Evolutionary conservation across 2,888 invertebrate genomes (phyloP).

Genomic region (Cosmorhoe ocellata): DNA sequence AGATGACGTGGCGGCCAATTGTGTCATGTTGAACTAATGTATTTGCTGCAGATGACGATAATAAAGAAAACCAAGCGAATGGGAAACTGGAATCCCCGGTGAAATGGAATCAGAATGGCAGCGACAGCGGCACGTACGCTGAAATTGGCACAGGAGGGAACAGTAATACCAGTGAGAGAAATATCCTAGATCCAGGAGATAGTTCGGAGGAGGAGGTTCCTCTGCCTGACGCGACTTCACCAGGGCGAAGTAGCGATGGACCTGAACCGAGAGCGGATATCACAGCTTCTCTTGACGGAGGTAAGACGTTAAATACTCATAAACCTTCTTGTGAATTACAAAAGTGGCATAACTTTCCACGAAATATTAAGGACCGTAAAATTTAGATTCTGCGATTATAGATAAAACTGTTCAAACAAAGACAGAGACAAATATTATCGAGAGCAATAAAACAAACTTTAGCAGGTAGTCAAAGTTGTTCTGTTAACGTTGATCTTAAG

Average conservation of each 20-base stretch:
- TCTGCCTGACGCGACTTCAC: conserved; percentile 73
- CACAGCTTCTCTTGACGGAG: conserved; percentile 72
- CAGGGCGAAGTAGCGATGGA: conserved; percentile 75
- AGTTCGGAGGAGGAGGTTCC: conserved; percentile 78
- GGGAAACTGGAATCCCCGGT: conserved; percentile 76
- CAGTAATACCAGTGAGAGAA: conserved; percentile 71
- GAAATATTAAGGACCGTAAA: conserved; percentile 8
- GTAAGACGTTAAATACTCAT: conserved; percentile 37
- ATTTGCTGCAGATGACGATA: conserved; percentile 65
- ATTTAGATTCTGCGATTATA: conserved; percentile 5
- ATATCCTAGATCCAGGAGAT: conserved; percentile 74
- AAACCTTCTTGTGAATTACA: too few relatives aligned
- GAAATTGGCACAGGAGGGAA: conserved; percentile 75
- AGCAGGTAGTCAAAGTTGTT: conserved; percentile 42
- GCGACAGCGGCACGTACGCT: conserved; percentile 78
- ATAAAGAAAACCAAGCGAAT: conserved; percentile 77
- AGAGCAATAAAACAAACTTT: conserved; percentile 42
- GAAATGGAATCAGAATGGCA: conserved; percentile 76
- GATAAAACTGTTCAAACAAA: conserved; percentile 19
- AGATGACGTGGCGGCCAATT: conserved; percentile 7
- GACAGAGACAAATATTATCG: conserved; percentile 20
- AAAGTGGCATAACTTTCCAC: not conserved
- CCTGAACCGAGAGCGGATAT: conserved; percentile 77
- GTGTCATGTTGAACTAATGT: conserved; percentile 11
- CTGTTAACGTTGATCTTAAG: conserved; percentile 54